These are phyloP conservation scores for Chrysemys picta DNA, from an alignment of 2,113 vertebrate species.

Conservation along the genomic window DNA sequence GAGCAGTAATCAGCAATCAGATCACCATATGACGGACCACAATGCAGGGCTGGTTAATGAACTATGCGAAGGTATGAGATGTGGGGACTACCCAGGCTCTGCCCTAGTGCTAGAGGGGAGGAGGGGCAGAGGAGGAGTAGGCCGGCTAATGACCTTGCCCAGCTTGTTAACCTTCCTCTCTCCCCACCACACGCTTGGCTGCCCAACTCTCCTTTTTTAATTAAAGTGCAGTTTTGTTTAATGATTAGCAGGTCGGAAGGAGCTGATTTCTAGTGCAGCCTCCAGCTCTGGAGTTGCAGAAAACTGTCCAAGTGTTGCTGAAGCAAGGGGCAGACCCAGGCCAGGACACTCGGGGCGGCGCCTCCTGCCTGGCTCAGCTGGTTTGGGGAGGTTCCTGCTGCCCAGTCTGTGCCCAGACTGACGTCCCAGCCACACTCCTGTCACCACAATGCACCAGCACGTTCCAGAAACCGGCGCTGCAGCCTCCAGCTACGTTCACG, in stretches of 20 bases:
- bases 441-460: neutral
- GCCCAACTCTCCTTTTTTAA: neutral
- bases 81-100: neutral
- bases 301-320: neutral
- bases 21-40: neutral
- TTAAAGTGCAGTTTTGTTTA: neutral
- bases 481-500: neutral
- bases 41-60: neutral
- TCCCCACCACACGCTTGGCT: neutral
- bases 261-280: neutral
- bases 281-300: neutral
- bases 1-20: neutral
- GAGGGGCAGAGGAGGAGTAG: slow-evolving; percentile 1
- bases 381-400: neutral
- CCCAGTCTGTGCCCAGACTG: neutral
- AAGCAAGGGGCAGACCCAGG: neutral
- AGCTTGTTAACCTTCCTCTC: slow-evolving; percentile 34
- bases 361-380: neutral
- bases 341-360: neutral
- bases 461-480: neutral
- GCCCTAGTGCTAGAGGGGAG: neutral
- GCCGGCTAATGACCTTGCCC: slow-evolving; percentile 4
- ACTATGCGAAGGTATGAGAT: neutral
- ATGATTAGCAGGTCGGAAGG: slow-evolving; percentile 42
- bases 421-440: neutral